A percentile compares a stretch with the other conserved stretches of the same genome.
These are phyloP conservation scores for Luperina nickerlii DNA, from an alignment of 2,888 invertebrate species.

Conservation along the genomic window DNA sequence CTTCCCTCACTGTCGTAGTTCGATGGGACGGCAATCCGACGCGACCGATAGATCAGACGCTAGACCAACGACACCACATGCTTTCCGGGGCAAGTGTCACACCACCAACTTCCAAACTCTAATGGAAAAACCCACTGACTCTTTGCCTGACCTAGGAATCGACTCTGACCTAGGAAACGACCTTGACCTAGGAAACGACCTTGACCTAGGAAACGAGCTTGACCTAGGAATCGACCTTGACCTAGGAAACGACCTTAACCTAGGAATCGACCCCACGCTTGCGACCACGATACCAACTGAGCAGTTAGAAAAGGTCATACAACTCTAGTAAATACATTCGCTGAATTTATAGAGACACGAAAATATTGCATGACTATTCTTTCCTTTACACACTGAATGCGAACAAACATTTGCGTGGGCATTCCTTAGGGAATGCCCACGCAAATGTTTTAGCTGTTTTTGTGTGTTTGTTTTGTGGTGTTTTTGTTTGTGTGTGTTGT, in stretches of 20 bases:
- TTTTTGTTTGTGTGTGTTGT: too few species aligned
- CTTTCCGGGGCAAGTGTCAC: neutral
- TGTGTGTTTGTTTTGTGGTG: too few species aligned
- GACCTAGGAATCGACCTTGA: neutral
- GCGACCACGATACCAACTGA: neutral
- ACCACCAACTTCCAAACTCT: neutral
- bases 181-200: neutral
- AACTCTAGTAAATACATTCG: neutral
- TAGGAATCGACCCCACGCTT: neutral
- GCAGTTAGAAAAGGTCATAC: neutral
- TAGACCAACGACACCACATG: neutral
- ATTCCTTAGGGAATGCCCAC: too few species aligned
- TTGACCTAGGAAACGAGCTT: too few species aligned
- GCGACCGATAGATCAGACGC: neutral
- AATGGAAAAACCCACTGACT: neutral
- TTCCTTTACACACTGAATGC: too few species aligned
- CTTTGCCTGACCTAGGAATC: neutral
- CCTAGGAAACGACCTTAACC: too few species aligned
- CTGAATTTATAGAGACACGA: neutral
- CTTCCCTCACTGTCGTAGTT: neutral
- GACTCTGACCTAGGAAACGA: neutral
- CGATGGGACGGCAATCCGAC: neutral
- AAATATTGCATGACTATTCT: neutral
- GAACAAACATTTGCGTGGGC: too few species aligned
- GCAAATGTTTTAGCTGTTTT: too few species aligned